Conservation (phyloP, 2,113 vertebrate species). For the Eptatretus burgeri region DNA sequence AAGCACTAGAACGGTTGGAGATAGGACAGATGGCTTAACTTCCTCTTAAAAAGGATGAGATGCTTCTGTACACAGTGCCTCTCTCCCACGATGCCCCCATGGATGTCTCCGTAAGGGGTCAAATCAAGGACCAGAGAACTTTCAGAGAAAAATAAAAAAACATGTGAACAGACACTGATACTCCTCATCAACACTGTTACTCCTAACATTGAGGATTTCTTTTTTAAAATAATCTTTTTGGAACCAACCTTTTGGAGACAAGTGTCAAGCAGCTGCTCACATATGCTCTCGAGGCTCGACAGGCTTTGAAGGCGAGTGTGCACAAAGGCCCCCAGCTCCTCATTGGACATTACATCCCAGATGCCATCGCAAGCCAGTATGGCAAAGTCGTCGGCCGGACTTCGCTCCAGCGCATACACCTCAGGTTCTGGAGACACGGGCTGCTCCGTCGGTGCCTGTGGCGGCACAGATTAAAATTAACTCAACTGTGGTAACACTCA, state of each 20-base stretch:
- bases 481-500: too few species aligned
- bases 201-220: neutral
- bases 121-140: neutral
- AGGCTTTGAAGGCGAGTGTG: neutral
- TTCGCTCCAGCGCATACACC: constrained; percentile 4
- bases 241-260: constrained; percentile 6
- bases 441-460: constrained; percentile 5
- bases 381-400: constrained; percentile 3
- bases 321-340: constrained; percentile 7
- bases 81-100: neutral
- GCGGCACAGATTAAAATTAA: too few species aligned
- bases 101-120: neutral
- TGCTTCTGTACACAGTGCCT: too few species aligned
- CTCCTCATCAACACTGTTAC: neutral
- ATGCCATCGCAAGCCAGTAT: constrained; percentile 8
- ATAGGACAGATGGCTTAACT: too few species aligned
- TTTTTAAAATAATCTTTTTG: neutral
- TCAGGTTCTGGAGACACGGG: constrained; percentile 7
- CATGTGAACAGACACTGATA: neutral
- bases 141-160: neutral
- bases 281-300: constrained; percentile 1
- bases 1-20: too few species aligned
- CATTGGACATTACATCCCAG: constrained; percentile 9
- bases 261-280: constrained; percentile 6
- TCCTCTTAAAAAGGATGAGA: too few species aligned